Base-by-base conservation (phyloP, 1,140 invertebrate species). In the Hyles vespertilio region DNA sequence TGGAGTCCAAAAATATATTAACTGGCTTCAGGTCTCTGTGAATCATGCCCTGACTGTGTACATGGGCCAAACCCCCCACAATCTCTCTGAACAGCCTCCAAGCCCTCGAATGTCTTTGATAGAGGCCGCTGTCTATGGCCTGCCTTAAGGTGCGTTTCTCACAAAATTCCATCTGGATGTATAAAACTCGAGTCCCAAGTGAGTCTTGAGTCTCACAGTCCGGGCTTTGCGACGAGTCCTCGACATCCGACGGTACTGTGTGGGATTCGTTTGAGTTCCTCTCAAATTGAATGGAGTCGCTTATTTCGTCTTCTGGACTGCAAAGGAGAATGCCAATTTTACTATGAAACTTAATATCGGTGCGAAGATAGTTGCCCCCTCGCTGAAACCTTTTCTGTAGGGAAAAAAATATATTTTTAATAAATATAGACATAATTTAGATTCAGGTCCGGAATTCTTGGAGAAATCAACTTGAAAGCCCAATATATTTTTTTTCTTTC, bases 1-100 rank as follows among this genome's bases (percentile, higher is more conserved):
- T 93, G 7, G 93, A 95, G 79, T 99, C 97, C 61, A 99, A 92
- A 83, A 99, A 99, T 77, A 99, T 98, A 84, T 99, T 99, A 0
- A 98, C 97, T 0, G 98, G 97, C 84, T 98, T 99, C 22, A 98
- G 84, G 87, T 98, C 98, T 59, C 96, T 89, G 80, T 99, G 98
- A 68, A 99, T 99, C 91, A 99, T 98, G 47, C 97, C 96, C 77
- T 97, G 95, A 69, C 96, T 93, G 84, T 99, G 98, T 67, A 99
- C 98, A 83, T 99, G 96, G 0, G 93, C 92, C 5, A 99, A 82
- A 12, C 95, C 92, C 76, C 71, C 72, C 7, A 74, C 72, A 6
- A 74, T 71, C 55, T 74, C 69, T 34, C 65, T 90, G 80, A 99
- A 98, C 7, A 99, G 87, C 40, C 97, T 91, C 97, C 97, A 99